Evolutionary conservation across 2,888 invertebrate species (phyloP), one percentile per base, ranked within the genome.

Genomic region (Nymphalis urticae): DNA sequence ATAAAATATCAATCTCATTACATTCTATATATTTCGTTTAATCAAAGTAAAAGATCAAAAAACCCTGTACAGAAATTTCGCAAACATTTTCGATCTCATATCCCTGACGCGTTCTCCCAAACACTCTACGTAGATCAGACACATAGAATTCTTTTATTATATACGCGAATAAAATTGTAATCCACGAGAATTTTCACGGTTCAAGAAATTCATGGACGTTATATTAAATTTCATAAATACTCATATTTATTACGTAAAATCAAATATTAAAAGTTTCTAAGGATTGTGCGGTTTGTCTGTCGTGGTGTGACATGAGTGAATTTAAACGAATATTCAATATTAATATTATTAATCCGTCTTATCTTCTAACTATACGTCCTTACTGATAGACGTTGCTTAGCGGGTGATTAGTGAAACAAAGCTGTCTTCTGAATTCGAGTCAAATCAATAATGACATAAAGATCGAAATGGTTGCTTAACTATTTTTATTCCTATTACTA

Each of bases 81-180:
- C 54, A 32, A 56, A 56, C 32, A 32, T 56, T 56, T 27, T 32
- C 54, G 54, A 56, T 32, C 27, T 56, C 32, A 32, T 56, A 56
- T 56, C 54, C 32, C 27, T 5, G 2, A 54, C 6, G 24, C 54
- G 10, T 24, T 53, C 53, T 53, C 27, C 24, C 27, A 56, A 17
- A 32, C 27, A 56, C 27, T 54, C 5, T 27, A 56, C 54, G 17
- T 16, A 27, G 27, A 27, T 5, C 53, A 54, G 54, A 56, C 54
- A 53, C 4, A 53, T 24, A 56, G 13, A 24, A 24, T 27, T 16
- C 27, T 56, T 32, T 56, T 32, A 56, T 56, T 17, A 32, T 56
- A 56, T 32, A 32, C 32, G 54, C 17, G 27, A 17, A 32, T 56
- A n/a, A 27, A 56, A 56, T 32, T 56, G 54, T 56, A 24, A 24